phyloP scores from a whole-genome alignment of 2,888 invertebrate species.

The Aspidiotus rigidus region DNA sequence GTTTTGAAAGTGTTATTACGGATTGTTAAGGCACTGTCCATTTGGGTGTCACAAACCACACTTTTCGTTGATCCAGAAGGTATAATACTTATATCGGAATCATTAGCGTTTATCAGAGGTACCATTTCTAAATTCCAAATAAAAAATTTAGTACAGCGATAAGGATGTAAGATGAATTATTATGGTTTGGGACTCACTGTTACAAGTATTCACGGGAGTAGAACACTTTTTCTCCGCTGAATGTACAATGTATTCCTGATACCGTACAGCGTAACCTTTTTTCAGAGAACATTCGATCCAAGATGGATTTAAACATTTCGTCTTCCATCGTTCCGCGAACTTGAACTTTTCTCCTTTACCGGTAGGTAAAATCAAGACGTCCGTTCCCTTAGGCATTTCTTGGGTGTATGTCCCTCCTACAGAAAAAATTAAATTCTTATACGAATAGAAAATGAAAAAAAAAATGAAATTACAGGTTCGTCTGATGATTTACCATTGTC shows the following conservation, averaged over 20 bases:
- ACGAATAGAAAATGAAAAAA: constrained; percentile 9
- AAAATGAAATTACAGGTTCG: neutral
- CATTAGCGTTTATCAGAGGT: constrained; percentile 14
- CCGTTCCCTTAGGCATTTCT: constrained; percentile 47
- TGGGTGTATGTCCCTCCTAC: constrained; percentile 53
- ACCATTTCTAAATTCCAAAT: neutral
- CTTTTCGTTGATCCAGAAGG: constrained; percentile 12
- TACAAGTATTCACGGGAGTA: constrained; percentile 12
- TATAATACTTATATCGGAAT: constrained; percentile 20
- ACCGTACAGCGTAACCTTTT: constrained; percentile 49
- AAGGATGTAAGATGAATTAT: neutral
- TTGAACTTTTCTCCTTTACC: constrained; percentile 63
- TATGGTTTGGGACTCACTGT: neutral
- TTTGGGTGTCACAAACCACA: neutral
- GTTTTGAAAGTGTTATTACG: constrained; percentile 7
- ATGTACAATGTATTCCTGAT: constrained; percentile 25
- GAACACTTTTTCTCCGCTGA: constrained; percentile 8
- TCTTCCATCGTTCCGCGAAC: constrained; percentile 49
- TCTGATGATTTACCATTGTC: constrained; percentile 52
- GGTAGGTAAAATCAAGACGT: constrained; percentile 49
- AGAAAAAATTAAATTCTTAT: constrained; percentile 35
- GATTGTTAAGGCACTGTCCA: neutral
- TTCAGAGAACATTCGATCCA: constrained; percentile 75
- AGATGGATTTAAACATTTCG: constrained; percentile 61
- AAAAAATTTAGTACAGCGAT: neutral